Percentiles rank a stretch among this genome's conserved stretches.
phyloP scores from a whole-genome alignment of 2,113 vertebrate genomes.

The Oncorhynchus clarkii region DNA sequence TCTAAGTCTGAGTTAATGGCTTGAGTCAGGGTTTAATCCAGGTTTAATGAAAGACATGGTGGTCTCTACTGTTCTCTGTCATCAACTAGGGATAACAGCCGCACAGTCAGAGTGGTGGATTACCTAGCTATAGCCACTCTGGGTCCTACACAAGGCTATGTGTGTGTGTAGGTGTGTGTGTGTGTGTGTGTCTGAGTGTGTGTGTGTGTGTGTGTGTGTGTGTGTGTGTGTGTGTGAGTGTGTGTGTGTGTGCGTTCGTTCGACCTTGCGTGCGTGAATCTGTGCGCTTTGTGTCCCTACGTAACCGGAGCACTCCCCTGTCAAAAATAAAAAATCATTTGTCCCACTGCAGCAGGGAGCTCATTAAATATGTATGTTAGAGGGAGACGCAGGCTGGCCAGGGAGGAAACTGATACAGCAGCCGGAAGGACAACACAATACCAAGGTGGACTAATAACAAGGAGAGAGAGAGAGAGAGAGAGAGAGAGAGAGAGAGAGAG shows the following conservation, averaged over 20 bases:
- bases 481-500: slow-evolving; percentile 10
- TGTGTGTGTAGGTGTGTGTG: background rate
- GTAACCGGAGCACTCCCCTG: slow-evolving; percentile 73
- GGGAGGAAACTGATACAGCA: slow-evolving; percentile 75
- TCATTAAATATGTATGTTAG: slow-evolving; percentile 81
- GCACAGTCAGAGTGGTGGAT: slow-evolving; percentile 47
- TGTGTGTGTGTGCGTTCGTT: slow-evolving; percentile 2
- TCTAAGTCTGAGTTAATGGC: slow-evolving; percentile 64
- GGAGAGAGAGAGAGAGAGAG: slow-evolving; percentile 32
- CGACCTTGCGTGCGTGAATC: slow-evolving; percentile 18
- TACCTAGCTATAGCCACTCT: slow-evolving; percentile 40
- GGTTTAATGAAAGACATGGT: slow-evolving; percentile 90
- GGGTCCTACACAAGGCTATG: slow-evolving; percentile 6
- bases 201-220: background rate
- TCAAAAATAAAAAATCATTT: slow-evolving; percentile 84
- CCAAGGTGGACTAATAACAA: slow-evolving; percentile 75
- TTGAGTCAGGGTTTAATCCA: slow-evolving; percentile 81
- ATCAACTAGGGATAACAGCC: slow-evolving; percentile 51
- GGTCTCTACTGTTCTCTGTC: slow-evolving; percentile 61
- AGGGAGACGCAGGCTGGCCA: slow-evolving; percentile 69
- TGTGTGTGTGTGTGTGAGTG: background rate
- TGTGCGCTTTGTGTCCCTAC: slow-evolving; percentile 42
- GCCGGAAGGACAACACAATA: slow-evolving; percentile 79
- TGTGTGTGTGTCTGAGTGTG: background rate
- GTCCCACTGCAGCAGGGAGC: slow-evolving; percentile 73